These are phyloP conservation scores for Macaria notata DNA, from an alignment of 2,888 invertebrate genomes.

Conservation along the genomic window DNA sequence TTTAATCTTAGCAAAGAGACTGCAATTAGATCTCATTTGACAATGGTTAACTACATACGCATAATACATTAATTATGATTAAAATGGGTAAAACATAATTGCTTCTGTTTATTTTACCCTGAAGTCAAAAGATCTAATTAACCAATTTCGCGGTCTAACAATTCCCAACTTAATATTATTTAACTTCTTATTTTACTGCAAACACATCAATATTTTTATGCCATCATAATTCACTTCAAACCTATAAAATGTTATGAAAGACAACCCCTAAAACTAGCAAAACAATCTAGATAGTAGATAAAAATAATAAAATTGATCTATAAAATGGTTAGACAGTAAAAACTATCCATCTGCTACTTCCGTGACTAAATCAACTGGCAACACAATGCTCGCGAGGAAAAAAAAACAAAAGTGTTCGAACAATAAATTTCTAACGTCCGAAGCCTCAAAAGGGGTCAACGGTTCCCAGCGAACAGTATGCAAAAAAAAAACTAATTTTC, in stretches of 20 bases:
- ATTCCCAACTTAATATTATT: too few species aligned
- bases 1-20: too few species aligned
- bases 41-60: too few species aligned
- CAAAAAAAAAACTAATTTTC: slow-evolving; percentile 74
- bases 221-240: neutral
- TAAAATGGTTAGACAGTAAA: slow-evolving; percentile 29
- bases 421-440: slow-evolving; percentile 57
- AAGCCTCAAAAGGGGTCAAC: slow-evolving; percentile 61
- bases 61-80: too few species aligned
- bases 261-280: slow-evolving; percentile 25
- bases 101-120: too few species aligned
- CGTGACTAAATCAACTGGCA: slow-evolving; percentile 38
- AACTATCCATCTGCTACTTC: slow-evolving; percentile 46
- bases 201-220: neutral
- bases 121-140: too few species aligned
- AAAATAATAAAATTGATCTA: slow-evolving; percentile 17
- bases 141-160: too few species aligned
- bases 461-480: slow-evolving; percentile 60
- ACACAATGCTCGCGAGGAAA: slow-evolving; percentile 51
- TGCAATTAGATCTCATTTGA: too few species aligned
- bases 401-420: slow-evolving; percentile 57
- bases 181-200: too few species aligned
- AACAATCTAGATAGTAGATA: slow-evolving; percentile 13
- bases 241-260: slow-evolving; percentile 1
- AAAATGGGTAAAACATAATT: too few species aligned